Base-by-base conservation (phyloP, 2,888 invertebrate genomes). In the Macrophya alboannulata region DNA sequence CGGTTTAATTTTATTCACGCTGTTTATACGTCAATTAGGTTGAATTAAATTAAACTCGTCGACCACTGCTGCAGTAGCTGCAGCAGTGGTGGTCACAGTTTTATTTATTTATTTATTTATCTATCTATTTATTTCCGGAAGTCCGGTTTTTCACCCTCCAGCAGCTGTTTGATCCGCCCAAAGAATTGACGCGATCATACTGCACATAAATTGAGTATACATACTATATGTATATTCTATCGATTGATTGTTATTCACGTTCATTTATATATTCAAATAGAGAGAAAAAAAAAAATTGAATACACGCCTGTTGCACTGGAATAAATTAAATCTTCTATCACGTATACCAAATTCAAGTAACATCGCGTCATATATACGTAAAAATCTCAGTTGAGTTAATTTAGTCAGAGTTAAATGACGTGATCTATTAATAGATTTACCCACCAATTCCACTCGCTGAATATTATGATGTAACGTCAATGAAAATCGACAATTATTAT, bases 1-100 rank as follows among this genome's bases (percentile, higher is more conserved):
- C 17, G 43, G 74, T 9, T 25, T 31, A 43, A 74, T n/a, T 21
- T 37, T n/a, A 48, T n/a, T 68, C 48, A 15, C 48, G 72, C 37
- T 55, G 37, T 62, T 55, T 72, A 31, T 31, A 31, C 31, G 84
- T 37, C 71, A 84, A 84, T 84, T 74, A 25, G 48, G 25, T 84
- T 84, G 8, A 74, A 45, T 84, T 84, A 71, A 5, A 84, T 51
- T 68, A 68, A 68, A 68, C 68, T 68, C 68, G 68, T 68, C 37
- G 68, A 17, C n/a, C n/a, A n/a, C n/a, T n/a, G n/a, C n/a, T n/a
- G n/a, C n/a, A 12, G 37, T 4, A 37, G 15, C 48, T 15, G 48
- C 48, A 25, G 15, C 37, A 10, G 37, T 8, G 31, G 6, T 68
- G 12, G 31, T 1, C 15, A 31, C 17, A 68, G 17, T 68, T 68